Percentiles rank a stretch among this genome's conserved stretches.
These are phyloP conservation scores for Myodes glareolus DNA, from an alignment of 2,113 vertebrate species.

Conservation along the genomic window DNA sequence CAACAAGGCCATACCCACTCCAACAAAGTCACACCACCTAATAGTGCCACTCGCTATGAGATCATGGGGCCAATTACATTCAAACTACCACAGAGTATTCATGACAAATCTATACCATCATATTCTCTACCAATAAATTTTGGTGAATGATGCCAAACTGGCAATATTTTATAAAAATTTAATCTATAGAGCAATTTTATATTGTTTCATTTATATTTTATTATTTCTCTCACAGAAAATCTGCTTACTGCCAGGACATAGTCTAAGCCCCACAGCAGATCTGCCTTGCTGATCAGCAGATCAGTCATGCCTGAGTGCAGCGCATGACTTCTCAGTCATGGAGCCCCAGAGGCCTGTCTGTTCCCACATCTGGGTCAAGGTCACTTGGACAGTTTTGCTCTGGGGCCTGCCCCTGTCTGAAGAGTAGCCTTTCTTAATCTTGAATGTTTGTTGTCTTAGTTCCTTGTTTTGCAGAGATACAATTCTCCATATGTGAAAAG, in stretches of 20 bases:
- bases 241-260: neutral
- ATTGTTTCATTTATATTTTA: neutral
- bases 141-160: neutral
- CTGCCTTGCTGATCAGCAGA: neutral
- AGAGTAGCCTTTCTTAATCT: neutral
- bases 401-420: neutral
- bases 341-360: neutral
- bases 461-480: constrained; percentile 19
- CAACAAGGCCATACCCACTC: neutral
- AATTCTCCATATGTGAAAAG: neutral
- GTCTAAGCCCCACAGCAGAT: neutral
- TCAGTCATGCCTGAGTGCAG: neutral
- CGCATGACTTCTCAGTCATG: neutral
- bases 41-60: neutral
- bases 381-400: neutral
- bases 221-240: neutral
- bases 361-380: neutral
- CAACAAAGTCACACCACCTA: neutral
- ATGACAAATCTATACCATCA: neutral
- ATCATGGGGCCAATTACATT: neutral
- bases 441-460: neutral
- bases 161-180: constrained; percentile 26
- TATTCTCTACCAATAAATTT: neutral
- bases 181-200: neutral
- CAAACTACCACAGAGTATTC: neutral